Percentiles rank a stretch among this genome's conserved stretches.
Evolutionary conservation across 2,888 invertebrate genomes (phyloP).

Genomic region (Aproaerema taeniolella): DNA sequence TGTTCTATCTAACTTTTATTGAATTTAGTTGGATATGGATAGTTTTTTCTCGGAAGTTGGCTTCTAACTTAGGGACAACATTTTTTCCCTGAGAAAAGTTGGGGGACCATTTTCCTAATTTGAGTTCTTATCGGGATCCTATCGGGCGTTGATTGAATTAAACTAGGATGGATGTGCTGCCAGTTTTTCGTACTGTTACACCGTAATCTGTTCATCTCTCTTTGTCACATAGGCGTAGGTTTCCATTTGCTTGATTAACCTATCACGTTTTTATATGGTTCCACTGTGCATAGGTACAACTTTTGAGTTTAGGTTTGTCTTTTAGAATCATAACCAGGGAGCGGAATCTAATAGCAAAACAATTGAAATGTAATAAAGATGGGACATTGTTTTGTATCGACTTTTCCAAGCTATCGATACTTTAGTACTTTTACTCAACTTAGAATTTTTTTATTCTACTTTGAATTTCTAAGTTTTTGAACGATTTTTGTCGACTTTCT

Average conservation of each 20-base stretch:
- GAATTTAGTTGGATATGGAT: too few species aligned
- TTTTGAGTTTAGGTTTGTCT: neutral
- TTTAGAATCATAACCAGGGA: neutral
- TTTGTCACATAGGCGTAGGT: conserved; percentile 1
- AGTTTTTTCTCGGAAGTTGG: too few species aligned
- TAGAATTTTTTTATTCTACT: too few species aligned
- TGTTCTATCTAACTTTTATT: too few species aligned
- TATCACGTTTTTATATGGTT: neutral
- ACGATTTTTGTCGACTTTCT: too few species aligned
- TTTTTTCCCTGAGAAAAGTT: neutral
- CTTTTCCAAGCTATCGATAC: too few species aligned
- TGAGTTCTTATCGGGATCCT: conserved; percentile 1
- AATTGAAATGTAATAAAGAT: too few species aligned
- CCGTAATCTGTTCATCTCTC: conserved; percentile 8
- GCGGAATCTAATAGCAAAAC: neutral
- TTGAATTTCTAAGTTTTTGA: too few species aligned
- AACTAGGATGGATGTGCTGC: conserved; percentile 8
- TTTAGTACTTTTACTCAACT: too few species aligned
- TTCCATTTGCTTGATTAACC: conserved; percentile 21
- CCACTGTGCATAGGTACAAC: neutral
- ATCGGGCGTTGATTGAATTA: conserved; percentile 27
- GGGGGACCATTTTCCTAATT: conserved; percentile 1
- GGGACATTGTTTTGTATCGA: too few species aligned
- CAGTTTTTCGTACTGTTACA: neutral
- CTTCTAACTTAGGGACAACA: too few species aligned